phyloP scores from a whole-genome alignment of 2,888 invertebrate species.

The Netelia melanura region DNA sequence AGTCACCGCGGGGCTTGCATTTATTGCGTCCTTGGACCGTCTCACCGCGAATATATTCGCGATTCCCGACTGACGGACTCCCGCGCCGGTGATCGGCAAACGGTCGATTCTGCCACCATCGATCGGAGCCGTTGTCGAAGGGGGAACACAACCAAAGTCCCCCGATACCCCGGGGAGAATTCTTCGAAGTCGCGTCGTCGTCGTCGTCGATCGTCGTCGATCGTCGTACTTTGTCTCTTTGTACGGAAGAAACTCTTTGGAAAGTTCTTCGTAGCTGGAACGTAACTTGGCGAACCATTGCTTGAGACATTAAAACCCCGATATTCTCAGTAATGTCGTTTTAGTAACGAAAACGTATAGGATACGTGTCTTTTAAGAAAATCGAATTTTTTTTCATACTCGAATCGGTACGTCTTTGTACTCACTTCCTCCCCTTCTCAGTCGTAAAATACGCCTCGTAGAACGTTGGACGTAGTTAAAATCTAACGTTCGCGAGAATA shows the following conservation, averaged over 20 bases:
- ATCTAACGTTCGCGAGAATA: slow-evolving; percentile 48
- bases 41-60: slow-evolving; percentile 45
- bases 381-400: no score
- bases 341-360: neutral
- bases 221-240: slow-evolving; percentile 8
- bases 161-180: slow-evolving; percentile 36
- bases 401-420: no score
- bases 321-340: neutral
- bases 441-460: neutral
- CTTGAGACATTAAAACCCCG: neutral
- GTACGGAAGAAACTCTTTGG: slow-evolving; percentile 22
- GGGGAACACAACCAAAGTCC: slow-evolving; percentile 32
- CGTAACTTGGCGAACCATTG: neutral
- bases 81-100: slow-evolving; percentile 22
- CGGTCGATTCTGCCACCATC: slow-evolving; percentile 52
- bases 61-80: slow-evolving; percentile 48
- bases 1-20: slow-evolving; percentile 30
- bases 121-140: slow-evolving; percentile 28
- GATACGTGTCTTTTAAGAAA: neutral
- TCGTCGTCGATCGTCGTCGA: slow-evolving; percentile 3
- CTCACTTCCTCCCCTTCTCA: neutral
- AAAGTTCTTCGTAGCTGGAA: neutral
- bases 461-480: slow-evolving; percentile 25
- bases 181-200: slow-evolving; percentile 46
- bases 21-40: slow-evolving; percentile 66